Percentiles rank a stretch among this genome's conserved stretches.
phyloP scores from a whole-genome alignment of 2,113 vertebrate species.

The Pardalotus punctatus region DNA sequence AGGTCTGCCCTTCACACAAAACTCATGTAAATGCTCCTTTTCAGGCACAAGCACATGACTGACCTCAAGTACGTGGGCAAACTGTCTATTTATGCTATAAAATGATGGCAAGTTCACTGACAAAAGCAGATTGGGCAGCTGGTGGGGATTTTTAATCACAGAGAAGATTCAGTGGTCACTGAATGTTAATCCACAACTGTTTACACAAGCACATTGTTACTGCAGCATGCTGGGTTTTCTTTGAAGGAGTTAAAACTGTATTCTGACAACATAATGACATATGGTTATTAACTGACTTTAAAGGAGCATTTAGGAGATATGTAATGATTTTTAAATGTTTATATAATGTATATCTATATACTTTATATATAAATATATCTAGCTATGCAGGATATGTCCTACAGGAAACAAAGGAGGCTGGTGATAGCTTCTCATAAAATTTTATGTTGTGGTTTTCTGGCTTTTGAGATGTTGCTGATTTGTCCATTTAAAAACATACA shows the following conservation, averaged over 20 bases:
- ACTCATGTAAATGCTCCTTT: not conserved
- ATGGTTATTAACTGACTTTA: not conserved
- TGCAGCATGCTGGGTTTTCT: not conserved
- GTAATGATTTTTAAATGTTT: not conserved
- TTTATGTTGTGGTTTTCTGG: not conserved
- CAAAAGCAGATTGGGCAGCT: conserved; percentile 16
- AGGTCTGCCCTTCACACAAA: not conserved
- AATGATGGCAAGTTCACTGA: not conserved
- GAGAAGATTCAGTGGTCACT: conserved; percentile 3
- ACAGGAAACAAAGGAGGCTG: not conserved
- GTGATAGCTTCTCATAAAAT: not conserved
- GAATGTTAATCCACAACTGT: conserved; percentile 10
- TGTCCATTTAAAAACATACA: not conserved
- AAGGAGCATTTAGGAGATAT: not conserved
- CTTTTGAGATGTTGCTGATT: not conserved
- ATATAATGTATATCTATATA: not conserved
- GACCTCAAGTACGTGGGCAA: not conserved
- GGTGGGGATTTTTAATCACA: conserved; percentile 17
- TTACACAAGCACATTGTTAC: not conserved
- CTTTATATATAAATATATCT: not conserved
- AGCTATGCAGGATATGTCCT: not conserved
- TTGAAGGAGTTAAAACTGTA: not conserved
- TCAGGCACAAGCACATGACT: not conserved
- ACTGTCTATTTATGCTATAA: not conserved
- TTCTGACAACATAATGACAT: not conserved